Base-by-base conservation (phyloP, 2,888 invertebrate species). In the Thumatha senex region DNA sequence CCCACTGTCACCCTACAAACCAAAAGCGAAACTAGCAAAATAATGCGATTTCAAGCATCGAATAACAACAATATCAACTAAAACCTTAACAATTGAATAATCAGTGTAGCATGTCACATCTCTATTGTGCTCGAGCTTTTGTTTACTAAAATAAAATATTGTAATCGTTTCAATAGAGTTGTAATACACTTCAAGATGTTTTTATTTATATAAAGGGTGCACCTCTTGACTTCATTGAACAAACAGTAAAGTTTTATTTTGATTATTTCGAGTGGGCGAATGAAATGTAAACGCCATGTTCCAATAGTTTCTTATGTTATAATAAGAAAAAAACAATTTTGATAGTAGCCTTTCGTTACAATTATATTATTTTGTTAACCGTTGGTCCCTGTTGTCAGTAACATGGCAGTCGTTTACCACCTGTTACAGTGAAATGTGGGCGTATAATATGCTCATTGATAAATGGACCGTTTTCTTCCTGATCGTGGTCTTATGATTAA, bases 41-140 rank as follows among this genome's bases (percentile, higher is more conserved):
- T 84, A 84, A 85, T 82, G 63, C 78, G 82, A 84, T 84, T 83
- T 82, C 63, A 67, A 72, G 82, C 77, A 72, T 71, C 74, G 60
- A 43, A 31, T 63, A 58, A 64, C 61, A 54, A 59, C 57, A 64
- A 70, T 68, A 59, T 57, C 45, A 54, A 48, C 48, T 59, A 57
- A 56, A 48, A 42, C 41, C 43, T n/a, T n/a, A 51, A 68, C 65
- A 70, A 65, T 67, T 55, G 59, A 63, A 54, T 52, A 63, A 59
- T 56, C 58, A 63, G 41, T 57, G 66, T 59, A 58, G 54, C 64
- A 56, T 58, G 60, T 46, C 42, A 39, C 63, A 55, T 57, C 61
- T 54, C 65, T 65, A 50, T 68, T 67, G 52, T 63, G 46, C 44
- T 11, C 31, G 40, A n/a, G 44, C 52, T 52, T 58, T 67, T 63